Base-by-base conservation (phyloP, 1,140 invertebrate species). In the Apis florea region DNA sequence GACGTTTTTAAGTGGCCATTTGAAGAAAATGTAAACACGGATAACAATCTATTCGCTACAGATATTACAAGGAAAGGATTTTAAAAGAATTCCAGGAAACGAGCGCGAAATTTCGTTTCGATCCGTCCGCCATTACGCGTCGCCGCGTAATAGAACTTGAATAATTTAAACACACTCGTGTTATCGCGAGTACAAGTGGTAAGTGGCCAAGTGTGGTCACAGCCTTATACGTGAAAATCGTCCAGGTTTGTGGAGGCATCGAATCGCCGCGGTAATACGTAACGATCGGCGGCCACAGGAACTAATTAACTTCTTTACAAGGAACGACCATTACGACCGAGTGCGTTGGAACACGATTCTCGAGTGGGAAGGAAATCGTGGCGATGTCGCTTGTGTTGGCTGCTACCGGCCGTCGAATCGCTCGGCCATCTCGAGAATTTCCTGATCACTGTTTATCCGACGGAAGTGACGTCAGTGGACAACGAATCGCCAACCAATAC, bases 251-350 rank as follows among this genome's bases (percentile, higher is more conserved):
- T n/a, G 63, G 80, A 79, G 58, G 56, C 69, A 26, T n/a, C 40
- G 47, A 9, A n/a, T n/a, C n/a, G 40, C 19, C 47, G 59, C 70
- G 79, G 40, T 75, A 83, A 78, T 40, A 77, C 80, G 79, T 54
- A 79, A 81, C 21, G 61, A 12, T 82, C 74, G 72, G 75, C 74
- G 72, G 75, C 83, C 84, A 26, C 81, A 88, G 89, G 87, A 89
- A 90, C 87, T 87, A 89, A 89, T 90, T 90, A 90, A 88, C 87
- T 89, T 89, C 83, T 89, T 85, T 89, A 90, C 89, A 90, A 90
- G 90, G 68, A 89, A 90, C 85, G 79, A 85, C 88, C 88, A 90
- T 90, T 90, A 90, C 85, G 54, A 80, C 63, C 56, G 63, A 80
- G 83, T 69, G 84, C 79, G 81, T 85, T 84, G 84, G 84, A 89